Evolutionary conservation across 2,888 invertebrate species (phyloP), one percentile per base, ranked within the genome.

Genomic region (Venusia cambrica): DNA sequence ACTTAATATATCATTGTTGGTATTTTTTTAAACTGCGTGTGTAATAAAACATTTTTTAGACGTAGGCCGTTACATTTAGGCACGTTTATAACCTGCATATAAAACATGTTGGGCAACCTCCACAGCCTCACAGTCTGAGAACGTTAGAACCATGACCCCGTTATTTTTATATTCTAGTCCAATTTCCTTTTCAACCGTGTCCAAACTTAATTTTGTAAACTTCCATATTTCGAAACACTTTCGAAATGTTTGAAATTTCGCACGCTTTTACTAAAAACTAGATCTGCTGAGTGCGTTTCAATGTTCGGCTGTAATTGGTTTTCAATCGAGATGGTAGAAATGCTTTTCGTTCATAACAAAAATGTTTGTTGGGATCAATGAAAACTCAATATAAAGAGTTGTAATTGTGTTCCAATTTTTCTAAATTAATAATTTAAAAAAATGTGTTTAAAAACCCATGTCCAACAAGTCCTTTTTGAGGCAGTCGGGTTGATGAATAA

Each of bases 121-220:
- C 55, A 54, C 55, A 57, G 56, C 48, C 57, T 52, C 51, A 32
- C 41, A 47, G 60, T 54, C 52, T 69, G 70, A 70, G 66, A 74
- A 62, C 61, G 57, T 52, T 54, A 52, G 52, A 64, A 59, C 77
- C 74, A 54, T 78, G 81, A 72, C 80, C 80, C 50, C 66, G 67
- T 58, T 71, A 67, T 73, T 59, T 76, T 72, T 74, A 77, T 76
- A 72, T 74, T 72, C 72, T 73, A 68, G 67, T 73, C 69, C 71
- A 73, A 74, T 80, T 80, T 81, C 76, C 73, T 76, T 66, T 64
- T 57, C 58, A 61, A 63, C 71, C 72, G 72, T 71, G 72, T 72
- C 72, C 65, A 67, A 73, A 63, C 65, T 67, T 69, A 69, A 73
- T 65, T 66, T 60, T 50, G 60, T 70, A 68, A 76, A 74, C 71